Base-by-base conservation (phyloP, 1,140 invertebrate species). In the Oreohelix idahoensis region DNA sequence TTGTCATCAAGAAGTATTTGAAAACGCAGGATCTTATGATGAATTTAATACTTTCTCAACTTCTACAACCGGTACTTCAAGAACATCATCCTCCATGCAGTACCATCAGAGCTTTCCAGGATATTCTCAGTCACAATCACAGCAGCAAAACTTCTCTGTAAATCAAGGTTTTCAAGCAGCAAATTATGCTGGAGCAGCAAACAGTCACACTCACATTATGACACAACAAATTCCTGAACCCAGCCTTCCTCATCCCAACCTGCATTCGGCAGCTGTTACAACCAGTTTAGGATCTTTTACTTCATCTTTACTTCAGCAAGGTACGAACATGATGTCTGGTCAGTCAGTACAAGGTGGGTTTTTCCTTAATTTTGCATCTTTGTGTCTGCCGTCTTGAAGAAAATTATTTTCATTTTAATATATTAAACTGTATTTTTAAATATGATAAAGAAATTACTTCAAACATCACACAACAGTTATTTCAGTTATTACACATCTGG, bases 71-170 rank as follows among this genome's bases (percentile, higher is more conserved):
- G n/a, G n/a, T n/a, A 23, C 4, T 38, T 49, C 38, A 42, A 38
- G 35, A 71, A 23, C 79, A 80, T n/a, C 53, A 42, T 42, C 78
- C 26, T 66, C 63, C 29, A 29, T 29, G 35, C 32, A 35, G 58
- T 49, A 29, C 45, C 17, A n/a, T 79, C 77, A 86, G 29, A 83
- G 70, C 8, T 86, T 84, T 17, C 83, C 84, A 81, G 79, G 84
- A 29, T 74, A 77, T 45, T 79, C 70, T 20, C 53, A 63, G 29
- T 32, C 75, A 76, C 38, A 63, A 73, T 1, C 75, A 74, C 26
- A 77, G 29, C 38, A 51, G 8, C 42, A 74, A 13, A 74, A 29
- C 29, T 42, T 58, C 45, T 38, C 38, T 0, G 4, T 20, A 23
- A 35, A 42, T 42, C 71, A 74, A 74, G 20, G n/a, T 8, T 74